A percentile compares a stretch with the other conserved stretches of the same genome.
These are phyloP conservation scores for Mareca penelope DNA, from an alignment of 2,797 vertebrate genomes.

Conservation along the genomic window DNA sequence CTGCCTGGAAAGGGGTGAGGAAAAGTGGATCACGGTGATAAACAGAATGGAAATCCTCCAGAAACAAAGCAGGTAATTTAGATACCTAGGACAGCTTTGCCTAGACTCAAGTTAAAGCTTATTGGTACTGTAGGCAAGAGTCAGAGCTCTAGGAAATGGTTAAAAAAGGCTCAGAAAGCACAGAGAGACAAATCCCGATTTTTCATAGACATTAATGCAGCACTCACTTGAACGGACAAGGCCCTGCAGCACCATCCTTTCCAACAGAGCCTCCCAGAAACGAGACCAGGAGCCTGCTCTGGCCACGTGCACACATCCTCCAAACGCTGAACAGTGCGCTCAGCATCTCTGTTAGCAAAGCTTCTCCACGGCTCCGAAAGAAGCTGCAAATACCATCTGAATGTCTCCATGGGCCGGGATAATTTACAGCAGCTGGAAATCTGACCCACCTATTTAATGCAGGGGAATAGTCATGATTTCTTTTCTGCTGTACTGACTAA, in stretches of 20 bases:
- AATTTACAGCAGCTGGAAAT: constrained; percentile 36
- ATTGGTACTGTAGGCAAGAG: background rate
- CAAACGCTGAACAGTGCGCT: background rate
- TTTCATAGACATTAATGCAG: background rate
- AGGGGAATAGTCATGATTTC: background rate
- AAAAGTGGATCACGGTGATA: background rate
- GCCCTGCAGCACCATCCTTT: background rate
- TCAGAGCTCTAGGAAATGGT: background rate
- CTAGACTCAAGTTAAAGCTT: background rate
- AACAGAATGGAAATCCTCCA: background rate
- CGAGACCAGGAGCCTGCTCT: background rate
- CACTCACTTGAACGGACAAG: background rate
- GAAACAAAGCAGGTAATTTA: background rate
- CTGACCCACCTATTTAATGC: background rate
- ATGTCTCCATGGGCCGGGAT: background rate
- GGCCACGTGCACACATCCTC: background rate
- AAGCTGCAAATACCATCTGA: constrained; percentile 11
- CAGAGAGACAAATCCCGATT: background rate
- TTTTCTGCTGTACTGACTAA: constrained; percentile 13
- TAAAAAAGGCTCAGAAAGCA: background rate
- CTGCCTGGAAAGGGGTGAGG: background rate
- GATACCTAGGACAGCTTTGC: background rate
- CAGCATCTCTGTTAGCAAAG: background rate
- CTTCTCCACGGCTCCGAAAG: background rate
- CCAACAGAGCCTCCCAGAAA: background rate